Evolutionary conservation across 1,140 invertebrate species (phyloP).

Genomic region (Magallana angulata): DNA sequence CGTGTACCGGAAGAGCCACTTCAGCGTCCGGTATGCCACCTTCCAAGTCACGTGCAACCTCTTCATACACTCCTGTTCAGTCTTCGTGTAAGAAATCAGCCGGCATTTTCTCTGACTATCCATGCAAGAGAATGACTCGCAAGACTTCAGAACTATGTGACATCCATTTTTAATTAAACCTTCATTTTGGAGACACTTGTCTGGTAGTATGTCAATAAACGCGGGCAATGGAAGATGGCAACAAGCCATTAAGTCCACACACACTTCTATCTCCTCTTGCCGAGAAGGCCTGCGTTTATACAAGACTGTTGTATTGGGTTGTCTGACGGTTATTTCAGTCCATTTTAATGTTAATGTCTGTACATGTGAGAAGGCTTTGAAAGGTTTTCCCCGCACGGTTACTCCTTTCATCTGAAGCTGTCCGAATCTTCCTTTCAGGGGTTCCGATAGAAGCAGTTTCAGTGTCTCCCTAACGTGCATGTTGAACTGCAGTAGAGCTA

Average conservation of each 20-base stretch:
- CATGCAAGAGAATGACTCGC: neutral
- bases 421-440: neutral
- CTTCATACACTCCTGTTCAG: conserved; percentile 18
- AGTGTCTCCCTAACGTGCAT: conserved; percentile 4
- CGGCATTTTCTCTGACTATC: neutral
- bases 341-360: conserved; percentile 12
- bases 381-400: conserved; percentile 30
- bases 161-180: conserved; percentile 17
- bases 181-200: neutral
- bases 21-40: neutral
- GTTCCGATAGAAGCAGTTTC: neutral
- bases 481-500: conserved; percentile 6
- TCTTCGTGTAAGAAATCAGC: conserved; percentile 31
- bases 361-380: conserved; percentile 30
- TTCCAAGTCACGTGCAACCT: conserved; percentile 23
- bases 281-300: neutral
- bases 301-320: neutral
- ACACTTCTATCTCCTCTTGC: neutral
- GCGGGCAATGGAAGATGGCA: neutral
- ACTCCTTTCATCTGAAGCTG: neutral
- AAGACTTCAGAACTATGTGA: conserved; percentile 35
- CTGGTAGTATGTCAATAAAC: neutral
- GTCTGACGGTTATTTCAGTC: neutral
- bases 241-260: neutral
- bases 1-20: conserved; percentile 16